Evolutionary conservation across 2,888 invertebrate species (phyloP), one percentile per base, ranked within the genome.

Genomic region (Elgonia sp.): DNA sequence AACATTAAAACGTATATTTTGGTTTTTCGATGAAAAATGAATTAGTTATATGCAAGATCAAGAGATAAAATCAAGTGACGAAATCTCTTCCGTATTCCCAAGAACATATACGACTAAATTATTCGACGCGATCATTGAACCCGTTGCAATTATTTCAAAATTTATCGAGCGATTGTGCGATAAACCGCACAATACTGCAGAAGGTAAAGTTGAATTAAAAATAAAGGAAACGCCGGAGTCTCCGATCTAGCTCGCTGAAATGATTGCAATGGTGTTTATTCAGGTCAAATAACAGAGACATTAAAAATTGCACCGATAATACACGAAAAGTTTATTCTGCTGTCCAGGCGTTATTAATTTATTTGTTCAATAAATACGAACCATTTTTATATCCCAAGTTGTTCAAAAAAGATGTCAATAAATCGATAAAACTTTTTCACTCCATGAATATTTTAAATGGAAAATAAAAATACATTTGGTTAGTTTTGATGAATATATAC

Each of bases 261-360:
- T 75, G 62, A 75, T 75, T 62, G 75, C 75, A 62, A 46, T 62
- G 75, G 75, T 75, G 75, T 75, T 75, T 75, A 75, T 75, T 60
- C 62, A 75, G 62, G 75, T 75, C 75, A 75, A 62, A 75, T 70
- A 70, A 46, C 60, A 75, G 29, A 50, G 29, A 29, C 75, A 46
- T 62, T 29, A 75, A 75, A 75, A 75, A 75, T 75, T 62, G 75
- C 18, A 20, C n/a, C 29, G 62, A 75, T 75, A 75, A 46, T 57
- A 50, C 16, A 70, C 53, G 29, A 70, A 50, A 50, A 70, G 50
- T 50, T 37, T 53, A 75, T 21, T 16, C 46, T 14, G 9, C 40
- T 21, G 9, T 57, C 21, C 20, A 14, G 21, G 7, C 14, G 10
- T 55, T 55, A 57, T 57, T 57, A 57, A 57, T 21, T 42, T 42